These are phyloP conservation scores for Osmoderma eremita DNA, from an alignment of 2,888 invertebrate genomes.

Conservation along the genomic window DNA sequence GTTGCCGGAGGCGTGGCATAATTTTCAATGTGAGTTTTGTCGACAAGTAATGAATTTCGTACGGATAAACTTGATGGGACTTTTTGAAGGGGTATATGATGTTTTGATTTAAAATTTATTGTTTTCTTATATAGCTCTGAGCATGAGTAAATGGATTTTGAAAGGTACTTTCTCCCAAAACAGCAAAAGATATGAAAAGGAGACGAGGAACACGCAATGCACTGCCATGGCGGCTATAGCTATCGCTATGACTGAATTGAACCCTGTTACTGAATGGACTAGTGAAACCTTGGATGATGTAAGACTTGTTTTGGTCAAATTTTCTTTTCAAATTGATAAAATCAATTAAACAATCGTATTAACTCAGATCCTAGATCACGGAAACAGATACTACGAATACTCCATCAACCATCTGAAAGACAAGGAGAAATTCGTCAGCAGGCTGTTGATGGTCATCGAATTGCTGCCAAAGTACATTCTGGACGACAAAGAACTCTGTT, in stretches of 20 bases:
- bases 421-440: conserved; percentile 53
- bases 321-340: too few species aligned
- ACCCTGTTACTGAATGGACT: conserved; percentile 68
- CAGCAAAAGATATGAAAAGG: conserved; percentile 54
- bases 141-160: conserved; percentile 57
- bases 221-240: conserved; percentile 67
- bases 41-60: too few species aligned
- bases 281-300: conserved; percentile 61
- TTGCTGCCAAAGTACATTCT: conserved; percentile 59
- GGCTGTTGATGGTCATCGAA: conserved; percentile 57
- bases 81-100: background rate
- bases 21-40: conserved; percentile 57
- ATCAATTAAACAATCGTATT: background rate
- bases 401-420: conserved; percentile 54
- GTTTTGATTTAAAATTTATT: background rate
- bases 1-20: conserved; percentile 57
- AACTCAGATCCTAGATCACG: conserved; percentile 59
- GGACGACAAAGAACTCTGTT: conserved; percentile 54
- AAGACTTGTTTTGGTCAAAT: too few species aligned
- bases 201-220: conserved; percentile 59
- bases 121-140: conserved; percentile 19
- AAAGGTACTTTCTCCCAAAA: conserved; percentile 56
- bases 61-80: too few species aligned
- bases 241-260: conserved; percentile 67
- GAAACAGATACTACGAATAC: conserved; percentile 62